A percentile compares a stretch with the other conserved stretches of the same genome.
Evolutionary conservation across 1,140 invertebrate genomes (phyloP).

Genomic region (Drosophila ficusphila): DNA sequence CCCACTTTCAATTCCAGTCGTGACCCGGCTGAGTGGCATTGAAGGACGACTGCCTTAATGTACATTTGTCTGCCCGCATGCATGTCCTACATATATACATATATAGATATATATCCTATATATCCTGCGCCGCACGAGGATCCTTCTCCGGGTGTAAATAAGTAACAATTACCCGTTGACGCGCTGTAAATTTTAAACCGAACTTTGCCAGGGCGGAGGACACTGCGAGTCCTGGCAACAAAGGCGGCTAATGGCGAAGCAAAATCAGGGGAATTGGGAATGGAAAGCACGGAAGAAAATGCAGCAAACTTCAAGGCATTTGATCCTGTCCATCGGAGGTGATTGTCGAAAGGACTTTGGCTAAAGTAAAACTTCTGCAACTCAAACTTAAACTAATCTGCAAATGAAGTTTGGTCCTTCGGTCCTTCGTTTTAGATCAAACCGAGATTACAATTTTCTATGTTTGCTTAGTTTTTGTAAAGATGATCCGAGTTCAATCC

Average conservation of each 20-base stretch:
- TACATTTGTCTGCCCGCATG: constrained; percentile 40
- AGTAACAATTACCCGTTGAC: constrained; percentile 40
- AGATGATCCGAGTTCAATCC: no score
- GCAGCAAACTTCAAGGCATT: no score
- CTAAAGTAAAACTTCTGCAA: no score
- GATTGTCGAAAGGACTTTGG: no score
- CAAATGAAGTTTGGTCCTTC: no score
- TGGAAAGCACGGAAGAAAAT: no score
- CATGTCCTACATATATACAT: constrained; percentile 7
- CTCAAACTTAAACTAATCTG: no score
- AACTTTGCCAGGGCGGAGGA: constrained; percentile 1
- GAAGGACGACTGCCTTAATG: constrained; percentile 47
- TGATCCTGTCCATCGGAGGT: no score
- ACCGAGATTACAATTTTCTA: no score
- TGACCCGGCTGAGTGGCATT: constrained; percentile 30
- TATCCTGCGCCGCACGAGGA: no score
- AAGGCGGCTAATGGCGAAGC: not conserved
- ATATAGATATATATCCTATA: constrained; percentile 10
- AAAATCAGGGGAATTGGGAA: not conserved
- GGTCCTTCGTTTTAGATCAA: no score
- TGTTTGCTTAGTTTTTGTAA: no score
- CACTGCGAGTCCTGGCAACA: not conserved
- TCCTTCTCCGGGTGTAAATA: constrained; percentile 11
- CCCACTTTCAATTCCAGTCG: not conserved
- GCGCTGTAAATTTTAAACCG: constrained; percentile 46